Percentiles rank a stretch among this genome's conserved stretches.
Conservation (phyloP, 2,797 vertebrate species). For the Malacoraja senta region DNA sequence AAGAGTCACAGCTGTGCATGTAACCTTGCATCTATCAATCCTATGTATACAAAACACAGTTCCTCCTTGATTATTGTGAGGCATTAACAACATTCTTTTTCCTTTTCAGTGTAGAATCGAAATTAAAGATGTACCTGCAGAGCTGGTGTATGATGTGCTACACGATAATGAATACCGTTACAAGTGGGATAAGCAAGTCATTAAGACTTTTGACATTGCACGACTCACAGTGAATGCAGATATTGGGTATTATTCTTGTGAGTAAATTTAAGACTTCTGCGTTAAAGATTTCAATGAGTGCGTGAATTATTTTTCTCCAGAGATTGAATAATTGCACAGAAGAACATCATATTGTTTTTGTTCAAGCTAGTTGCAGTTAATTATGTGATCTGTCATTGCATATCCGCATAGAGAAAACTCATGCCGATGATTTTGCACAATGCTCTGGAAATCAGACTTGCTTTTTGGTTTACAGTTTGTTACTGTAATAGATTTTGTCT, state of each 20-base stretch:
- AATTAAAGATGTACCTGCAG: conserved; percentile 58
- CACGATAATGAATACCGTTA: conserved; percentile 58
- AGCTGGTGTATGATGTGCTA: conserved; percentile 65
- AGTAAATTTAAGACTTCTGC: conserved; percentile 44
- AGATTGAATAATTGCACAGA: background rate
- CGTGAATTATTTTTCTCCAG: background rate
- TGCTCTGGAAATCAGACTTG: background rate
- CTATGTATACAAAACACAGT: background rate
- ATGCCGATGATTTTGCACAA: background rate
- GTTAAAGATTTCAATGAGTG: background rate
- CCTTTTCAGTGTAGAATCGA: conserved; percentile 56
- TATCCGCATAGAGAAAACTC: background rate
- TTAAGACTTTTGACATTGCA: conserved; percentile 62
- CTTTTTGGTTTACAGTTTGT: background rate
- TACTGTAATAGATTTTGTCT: background rate
- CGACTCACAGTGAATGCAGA: conserved; percentile 57
- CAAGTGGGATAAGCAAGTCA: conserved; percentile 61
- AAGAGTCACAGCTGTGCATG: background rate
- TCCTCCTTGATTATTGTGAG: background rate
- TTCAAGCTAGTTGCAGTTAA: background rate
- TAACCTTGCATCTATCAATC: background rate
- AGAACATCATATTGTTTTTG: background rate
- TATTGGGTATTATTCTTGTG: conserved; percentile 68
- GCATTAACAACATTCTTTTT: background rate
- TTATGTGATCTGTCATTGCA: background rate